Base-by-base conservation (phyloP, 2,797 vertebrate genomes). In the Typhlichthys subterraneus region DNA sequence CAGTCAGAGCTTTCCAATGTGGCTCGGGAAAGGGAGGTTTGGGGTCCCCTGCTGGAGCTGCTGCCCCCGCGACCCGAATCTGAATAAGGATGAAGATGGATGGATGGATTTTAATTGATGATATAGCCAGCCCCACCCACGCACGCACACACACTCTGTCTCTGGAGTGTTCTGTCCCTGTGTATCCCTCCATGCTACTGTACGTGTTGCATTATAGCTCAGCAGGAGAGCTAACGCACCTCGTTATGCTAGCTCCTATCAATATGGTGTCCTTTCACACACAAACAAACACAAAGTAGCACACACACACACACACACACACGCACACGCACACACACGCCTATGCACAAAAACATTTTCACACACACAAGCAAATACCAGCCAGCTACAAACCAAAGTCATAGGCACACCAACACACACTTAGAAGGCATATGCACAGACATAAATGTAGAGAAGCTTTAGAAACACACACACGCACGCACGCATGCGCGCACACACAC, bases 191-290 rank as follows among this genome's bases (percentile, higher is more conserved):
- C 69, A 57, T 65, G 53, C 54, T 76, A 64, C 73, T 76, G 66
- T 17, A 69, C 59, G 57, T 69, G 66, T 57, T 74, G 70, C 69
- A 81, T 85, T 76, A 81, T 77, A 82, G 78, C 79, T 56, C 73
- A 82, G 80, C 62, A 7, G 76, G 78, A 57, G 69, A 60, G 61
- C 69, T 46, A 56, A 77, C 77, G 71, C 47, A 1, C 50, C 19
- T 74, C 76, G 75, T 85, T 82, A 84, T 48, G 59, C 56, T 69
- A 78, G 67, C 78, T 85, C 70, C 77, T 76, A 71, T 78, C 83
- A 81, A 83, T 86, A 84, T 82, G 86, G 81, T 80, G 76, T 83
- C 82, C 76, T 65, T 68, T 67, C 29, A 67, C n/a, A 62, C 61
- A 61, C 68, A 53, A 56, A 66, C 63, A 64, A 12, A 45, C 31